Evolutionary conservation across 2,797 vertebrate species (phyloP).

Genomic region (Falco peregrinus): DNA sequence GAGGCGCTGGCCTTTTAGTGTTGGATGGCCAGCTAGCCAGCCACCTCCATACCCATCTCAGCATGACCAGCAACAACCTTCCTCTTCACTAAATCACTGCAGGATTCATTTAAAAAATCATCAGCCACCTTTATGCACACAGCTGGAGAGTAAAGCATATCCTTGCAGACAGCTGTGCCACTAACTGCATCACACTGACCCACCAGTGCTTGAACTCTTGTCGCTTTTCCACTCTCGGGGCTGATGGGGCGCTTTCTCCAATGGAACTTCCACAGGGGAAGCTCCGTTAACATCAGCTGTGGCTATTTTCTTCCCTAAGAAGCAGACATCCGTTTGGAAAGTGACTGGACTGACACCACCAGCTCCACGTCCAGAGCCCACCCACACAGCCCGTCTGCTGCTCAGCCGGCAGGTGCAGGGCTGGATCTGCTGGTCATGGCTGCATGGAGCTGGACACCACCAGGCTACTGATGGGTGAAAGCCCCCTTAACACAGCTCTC

Average conservation of each 20-base stretch:
- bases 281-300: not conserved
- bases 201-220: not conserved
- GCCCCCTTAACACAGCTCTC: not conserved
- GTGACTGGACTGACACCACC: not conserved
- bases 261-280: not conserved
- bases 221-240: not conserved
- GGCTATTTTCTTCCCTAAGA: not conserved
- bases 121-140: not conserved
- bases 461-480: not conserved
- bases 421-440: no score
- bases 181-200: not conserved
- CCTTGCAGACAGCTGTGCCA: not conserved
- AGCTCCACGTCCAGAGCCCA: not conserved
- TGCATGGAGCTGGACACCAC: not conserved
- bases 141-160: not conserved
- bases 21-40: not conserved
- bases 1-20: not conserved
- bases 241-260: not conserved
- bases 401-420: not conserved
- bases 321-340: not conserved
- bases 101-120: not conserved
- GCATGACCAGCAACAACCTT: not conserved
- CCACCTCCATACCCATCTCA: not conserved
- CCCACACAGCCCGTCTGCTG: not conserved
- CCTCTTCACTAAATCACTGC: not conserved